A percentile compares a stretch with the other conserved stretches of the same genome.
These are phyloP conservation scores for Girardinus metallicus DNA, from an alignment of 2,797 vertebrate genomes.

Conservation along the genomic window DNA sequence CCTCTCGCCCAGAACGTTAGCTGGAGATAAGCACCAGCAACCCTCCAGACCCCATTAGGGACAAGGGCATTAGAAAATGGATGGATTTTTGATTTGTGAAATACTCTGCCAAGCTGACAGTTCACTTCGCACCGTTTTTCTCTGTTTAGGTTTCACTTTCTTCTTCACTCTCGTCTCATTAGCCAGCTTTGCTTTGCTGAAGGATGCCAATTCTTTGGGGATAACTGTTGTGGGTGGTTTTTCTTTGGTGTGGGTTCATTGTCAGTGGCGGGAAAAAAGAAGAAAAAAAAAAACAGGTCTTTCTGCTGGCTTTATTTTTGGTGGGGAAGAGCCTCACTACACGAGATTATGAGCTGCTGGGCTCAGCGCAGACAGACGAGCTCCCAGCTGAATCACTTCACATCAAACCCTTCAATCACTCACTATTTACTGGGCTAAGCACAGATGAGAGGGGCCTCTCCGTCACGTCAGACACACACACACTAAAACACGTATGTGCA, in stretches of 20 bases:
- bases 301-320: conserved; percentile 41
- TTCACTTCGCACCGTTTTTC: conserved; percentile 27
- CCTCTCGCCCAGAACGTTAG: too few relatives aligned
- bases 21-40: too few relatives aligned
- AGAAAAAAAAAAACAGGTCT: conserved; percentile 27
- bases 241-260: conserved; percentile 65
- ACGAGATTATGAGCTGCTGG: conserved; percentile 64
- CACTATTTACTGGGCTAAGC: conserved; percentile 77
- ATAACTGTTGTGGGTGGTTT: conserved; percentile 61
- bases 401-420: conserved; percentile 79
- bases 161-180: conserved; percentile 51
- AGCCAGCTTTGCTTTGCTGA: conserved; percentile 51
- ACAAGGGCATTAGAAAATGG: too few relatives aligned
- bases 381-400: conserved; percentile 74
- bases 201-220: conserved; percentile 45
- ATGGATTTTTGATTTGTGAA: conserved; percentile 3
- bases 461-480: conserved; percentile 30
- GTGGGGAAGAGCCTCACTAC: conserved; percentile 43
- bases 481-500: conserved; percentile 33
- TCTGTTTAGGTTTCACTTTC: conserved; percentile 31
- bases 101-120: not conserved
- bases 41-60: too few relatives aligned
- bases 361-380: conserved; percentile 65
- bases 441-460: conserved; percentile 71
- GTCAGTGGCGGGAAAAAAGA: conserved; percentile 32